phyloP scores from a whole-genome alignment of 2,113 vertebrate genomes.

The Heterotilapia buettikoferi region DNA sequence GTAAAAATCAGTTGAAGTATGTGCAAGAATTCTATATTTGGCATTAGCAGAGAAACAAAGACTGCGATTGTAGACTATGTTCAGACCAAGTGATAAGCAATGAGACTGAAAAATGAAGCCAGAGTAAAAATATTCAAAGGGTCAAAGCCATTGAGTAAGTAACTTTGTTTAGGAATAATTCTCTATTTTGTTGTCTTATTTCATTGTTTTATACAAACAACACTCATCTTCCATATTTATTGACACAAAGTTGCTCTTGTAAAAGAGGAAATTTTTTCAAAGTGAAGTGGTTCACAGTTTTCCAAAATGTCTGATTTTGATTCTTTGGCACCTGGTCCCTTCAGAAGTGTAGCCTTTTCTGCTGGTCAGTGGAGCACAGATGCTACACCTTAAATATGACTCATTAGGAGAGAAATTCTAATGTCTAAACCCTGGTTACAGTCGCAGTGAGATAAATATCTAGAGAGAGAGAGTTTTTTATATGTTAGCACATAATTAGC shows the following conservation, averaged over 20 bases:
- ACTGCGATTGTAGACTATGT: not conserved
- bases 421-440: not conserved
- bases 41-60: not conserved
- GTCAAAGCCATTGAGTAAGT: not conserved
- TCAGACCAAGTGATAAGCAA: not conserved
- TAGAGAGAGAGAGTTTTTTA: not conserved
- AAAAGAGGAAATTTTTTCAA: not conserved
- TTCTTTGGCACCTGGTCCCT: not conserved
- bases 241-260: not conserved
- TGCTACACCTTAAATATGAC: not conserved
- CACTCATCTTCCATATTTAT: not conserved
- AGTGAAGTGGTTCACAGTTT: not conserved
- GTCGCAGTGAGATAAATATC: not conserved
- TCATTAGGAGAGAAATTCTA: not conserved
- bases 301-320: not conserved
- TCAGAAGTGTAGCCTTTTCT: not conserved
- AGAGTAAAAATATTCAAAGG: not conserved
- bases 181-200: not conserved
- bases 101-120: not conserved
- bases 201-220: not conserved
- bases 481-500: not conserved
- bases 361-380: not conserved
- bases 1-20: not conserved
- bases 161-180: not conserved
- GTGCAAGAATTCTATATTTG: not conserved